Evolutionary conservation across 2,113 vertebrate species (phyloP).

Genomic region (Baryphthengus martii): DNA sequence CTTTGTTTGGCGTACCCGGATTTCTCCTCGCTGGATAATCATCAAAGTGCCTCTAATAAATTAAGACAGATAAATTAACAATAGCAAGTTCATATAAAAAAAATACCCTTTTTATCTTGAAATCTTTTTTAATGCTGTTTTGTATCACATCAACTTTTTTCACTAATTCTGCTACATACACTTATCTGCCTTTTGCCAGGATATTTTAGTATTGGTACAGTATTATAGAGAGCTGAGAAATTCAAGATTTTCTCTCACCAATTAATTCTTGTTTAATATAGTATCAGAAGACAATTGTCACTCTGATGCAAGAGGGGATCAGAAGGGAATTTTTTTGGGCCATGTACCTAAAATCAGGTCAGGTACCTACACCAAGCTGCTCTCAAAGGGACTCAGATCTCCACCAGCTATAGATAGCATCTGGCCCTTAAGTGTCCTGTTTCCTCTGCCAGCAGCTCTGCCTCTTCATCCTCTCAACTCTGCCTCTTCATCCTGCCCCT

Average conservation of each 20-base stretch:
- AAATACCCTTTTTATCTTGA: neutral
- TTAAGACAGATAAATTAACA: neutral
- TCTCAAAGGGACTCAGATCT: neutral
- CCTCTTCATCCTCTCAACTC: neutral
- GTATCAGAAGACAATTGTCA: neutral
- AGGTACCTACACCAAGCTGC: neutral
- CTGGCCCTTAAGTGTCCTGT: accelerated
- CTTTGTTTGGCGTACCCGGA: neutral
- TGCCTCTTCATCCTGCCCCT: neutral
- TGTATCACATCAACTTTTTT: neutral
- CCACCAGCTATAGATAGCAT: neutral
- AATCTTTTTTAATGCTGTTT: neutral
- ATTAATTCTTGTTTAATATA: neutral
- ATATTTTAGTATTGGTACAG: neutral
- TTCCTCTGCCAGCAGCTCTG: neutral
- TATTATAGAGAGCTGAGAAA: neutral
- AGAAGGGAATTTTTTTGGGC: neutral
- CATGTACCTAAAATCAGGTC: neutral
- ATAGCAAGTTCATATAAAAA: neutral
- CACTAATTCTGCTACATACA: neutral
- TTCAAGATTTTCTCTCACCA: neutral
- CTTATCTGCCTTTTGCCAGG: neutral
- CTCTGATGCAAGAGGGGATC: neutral
- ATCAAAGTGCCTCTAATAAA: neutral
- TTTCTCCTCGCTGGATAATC: neutral